A percentile compares a stretch with the other conserved stretches of the same genome.
These are phyloP conservation scores for Sympetrum striolatum DNA, from an alignment of 2,888 invertebrate species.

Conservation along the genomic window DNA sequence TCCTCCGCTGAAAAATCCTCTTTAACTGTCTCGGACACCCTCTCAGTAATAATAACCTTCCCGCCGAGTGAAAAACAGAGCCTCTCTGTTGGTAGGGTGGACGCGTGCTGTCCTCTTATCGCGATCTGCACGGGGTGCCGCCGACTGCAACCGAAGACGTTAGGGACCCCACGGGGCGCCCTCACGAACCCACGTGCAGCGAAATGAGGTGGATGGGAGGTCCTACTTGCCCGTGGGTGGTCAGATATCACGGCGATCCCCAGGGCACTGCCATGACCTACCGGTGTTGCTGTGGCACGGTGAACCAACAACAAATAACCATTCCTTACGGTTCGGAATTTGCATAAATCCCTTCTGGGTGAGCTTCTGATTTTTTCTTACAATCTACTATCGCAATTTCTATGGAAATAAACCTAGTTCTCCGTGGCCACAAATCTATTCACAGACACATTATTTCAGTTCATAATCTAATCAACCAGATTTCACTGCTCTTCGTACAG, in stretches of 20 bases:
- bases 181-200: constrained; percentile 10
- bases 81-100: neutral
- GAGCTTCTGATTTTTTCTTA: no score
- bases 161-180: constrained; percentile 12
- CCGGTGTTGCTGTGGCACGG: neutral
- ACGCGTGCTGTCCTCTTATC: constrained; percentile 25
- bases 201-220: neutral
- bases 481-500: no score
- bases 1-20: neutral
- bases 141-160: constrained; percentile 18
- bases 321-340: no score
- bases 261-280: neutral
- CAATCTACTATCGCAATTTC: no score
- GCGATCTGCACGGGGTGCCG: constrained; percentile 19
- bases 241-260: neutral
- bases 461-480: no score
- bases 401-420: no score
- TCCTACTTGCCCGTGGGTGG: constrained; percentile 3
- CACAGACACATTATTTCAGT: no score
- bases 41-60: constrained; percentile 35
- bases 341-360: no score
- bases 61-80: constrained; percentile 35
- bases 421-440: no score
- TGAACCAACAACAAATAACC: no score
- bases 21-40: neutral